phyloP scores from a whole-genome alignment of 1,140 invertebrate genomes.

The Frieseomelitta varia region DNA sequence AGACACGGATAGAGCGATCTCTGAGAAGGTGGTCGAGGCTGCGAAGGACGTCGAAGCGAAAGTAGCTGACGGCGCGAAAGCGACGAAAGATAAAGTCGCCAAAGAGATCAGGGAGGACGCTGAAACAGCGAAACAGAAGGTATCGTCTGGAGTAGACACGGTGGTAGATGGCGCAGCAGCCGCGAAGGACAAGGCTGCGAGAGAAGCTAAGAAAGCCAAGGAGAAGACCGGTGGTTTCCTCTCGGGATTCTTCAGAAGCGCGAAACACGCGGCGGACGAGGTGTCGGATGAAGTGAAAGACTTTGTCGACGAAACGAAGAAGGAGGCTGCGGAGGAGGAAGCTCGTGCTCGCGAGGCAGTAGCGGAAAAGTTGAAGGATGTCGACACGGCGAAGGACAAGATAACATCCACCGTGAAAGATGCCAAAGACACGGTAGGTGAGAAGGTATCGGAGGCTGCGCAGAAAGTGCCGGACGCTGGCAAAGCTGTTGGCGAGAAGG shows the following conservation, averaged over 20 bases:
- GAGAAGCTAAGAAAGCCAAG: slow-evolving; percentile 32
- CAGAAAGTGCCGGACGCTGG: background rate
- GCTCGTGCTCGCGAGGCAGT: slow-evolving; percentile 25
- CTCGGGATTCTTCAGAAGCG: slow-evolving; percentile 29
- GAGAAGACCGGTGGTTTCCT: slow-evolving; percentile 32
- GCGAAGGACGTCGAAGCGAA: background rate
- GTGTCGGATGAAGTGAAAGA: slow-evolving; percentile 21
- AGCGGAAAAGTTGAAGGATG: background rate
- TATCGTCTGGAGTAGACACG: slow-evolving; percentile 27
- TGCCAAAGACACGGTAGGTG: background rate
- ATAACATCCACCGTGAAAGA: slow-evolving; percentile 16
- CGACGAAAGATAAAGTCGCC: slow-evolving; percentile 21
- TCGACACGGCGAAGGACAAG: slow-evolving; percentile 30
- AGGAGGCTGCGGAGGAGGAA: slow-evolving; percentile 59
- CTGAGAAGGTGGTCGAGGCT: background rate
- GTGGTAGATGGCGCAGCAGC: slow-evolving; percentile 1
- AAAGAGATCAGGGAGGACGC: slow-evolving; percentile 30
- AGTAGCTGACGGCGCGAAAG: background rate
- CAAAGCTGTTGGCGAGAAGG: background rate
- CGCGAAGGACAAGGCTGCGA: slow-evolving; percentile 27
- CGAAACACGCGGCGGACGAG: slow-evolving; percentile 30
- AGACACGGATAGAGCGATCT: background rate
- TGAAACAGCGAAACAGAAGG: slow-evolving; percentile 36
- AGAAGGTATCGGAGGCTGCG: slow-evolving; percentile 15
- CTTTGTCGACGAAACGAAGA: slow-evolving; percentile 50